Base-by-base conservation (phyloP, 2,113 vertebrate genomes). In the Lamprotornis superbus region DNA sequence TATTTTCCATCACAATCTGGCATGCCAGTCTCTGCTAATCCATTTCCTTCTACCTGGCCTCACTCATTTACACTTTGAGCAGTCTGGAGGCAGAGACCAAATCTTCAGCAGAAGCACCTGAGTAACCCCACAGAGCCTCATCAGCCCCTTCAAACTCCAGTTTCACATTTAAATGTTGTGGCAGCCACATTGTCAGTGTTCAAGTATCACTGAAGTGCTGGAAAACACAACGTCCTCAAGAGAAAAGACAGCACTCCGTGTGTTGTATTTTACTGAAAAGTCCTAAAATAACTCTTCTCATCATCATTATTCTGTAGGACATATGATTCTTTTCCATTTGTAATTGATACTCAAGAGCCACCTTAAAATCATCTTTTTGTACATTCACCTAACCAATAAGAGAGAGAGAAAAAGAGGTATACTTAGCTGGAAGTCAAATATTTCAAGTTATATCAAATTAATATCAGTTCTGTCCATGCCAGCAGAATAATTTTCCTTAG, bases 171-270 rank as follows among this genome's bases (percentile, higher is more conserved):
- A 35, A 68, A 30, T 3, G 9, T 7, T 31, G 42, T 6, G 12
- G 19, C 14, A 89, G n/a, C 7, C 9, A 10, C 13, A 1, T 7
- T 2, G 0, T 3, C 40, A 42, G 17, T 9, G 19, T 60, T 25
- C 15, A n/a, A 83, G 56, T 12, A n/a, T 27, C 15, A 70, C 9
- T 27, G 10, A 83, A 47, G 2, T 47, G 23, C 42, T 24, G 8
- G 39, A 55, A 15, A 22, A 50, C 30, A 50, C 30, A 17, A 50
- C 2, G 44, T 10, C 25, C n/a, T 30, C 15, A 27, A 42, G 24
- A 5, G 3, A 77, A 57, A 76, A 86, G 31, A 37, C 9, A 65
- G 19, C 4, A n/a, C 3, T 31, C 35, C 7, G 9, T 22, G 7
- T 39, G 76, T 63, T 30, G 19, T 4, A 8, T 39, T 65, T 82